Evolutionary conservation across 2,797 vertebrate species (phyloP).

Genomic region (Arrhamphus sclerolepis): DNA sequence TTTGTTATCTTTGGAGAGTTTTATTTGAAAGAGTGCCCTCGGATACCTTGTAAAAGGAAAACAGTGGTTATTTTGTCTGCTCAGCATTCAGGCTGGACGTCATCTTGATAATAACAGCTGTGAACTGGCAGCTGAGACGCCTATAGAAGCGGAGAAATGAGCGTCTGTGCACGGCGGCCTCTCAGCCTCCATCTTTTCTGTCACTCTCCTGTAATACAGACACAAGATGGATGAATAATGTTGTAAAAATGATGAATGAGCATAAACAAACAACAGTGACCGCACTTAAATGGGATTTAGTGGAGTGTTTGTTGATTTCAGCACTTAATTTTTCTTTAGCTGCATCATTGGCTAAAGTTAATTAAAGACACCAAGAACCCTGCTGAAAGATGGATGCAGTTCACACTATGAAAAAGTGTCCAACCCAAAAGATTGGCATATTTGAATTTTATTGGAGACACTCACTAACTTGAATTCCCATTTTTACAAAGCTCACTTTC

Average conservation of each 20-base stretch:
- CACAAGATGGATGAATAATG: constrained; percentile 19
- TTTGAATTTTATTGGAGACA: constrained; percentile 11
- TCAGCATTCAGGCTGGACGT: constrained; percentile 35
- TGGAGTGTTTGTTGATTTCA: constrained; percentile 33
- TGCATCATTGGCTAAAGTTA: constrained; percentile 16
- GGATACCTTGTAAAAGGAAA: constrained; percentile 46
- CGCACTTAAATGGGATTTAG: constrained; percentile 29
- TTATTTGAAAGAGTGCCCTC: constrained; percentile 43
- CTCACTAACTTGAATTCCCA: constrained; percentile 7
- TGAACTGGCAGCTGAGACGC: constrained; percentile 10
- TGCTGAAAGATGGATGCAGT: constrained; percentile 19
- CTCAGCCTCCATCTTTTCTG: constrained; percentile 11
- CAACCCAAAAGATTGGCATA: constrained; percentile 5
- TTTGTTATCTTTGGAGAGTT: constrained; percentile 60
- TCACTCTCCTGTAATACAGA: constrained; percentile 10
- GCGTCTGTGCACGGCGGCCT: constrained; percentile 5
- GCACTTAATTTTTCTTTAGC: constrained; percentile 34
- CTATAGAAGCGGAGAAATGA: constrained; percentile 17
- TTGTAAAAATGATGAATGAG: constrained; percentile 38
- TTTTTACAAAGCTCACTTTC: constrained; percentile 29
- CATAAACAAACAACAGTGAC: constrained; percentile 35
- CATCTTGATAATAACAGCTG: constrained; percentile 29
- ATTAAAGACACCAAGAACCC: constrained; percentile 19
- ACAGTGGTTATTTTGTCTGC: constrained; percentile 51
- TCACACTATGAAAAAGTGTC: constrained; percentile 17